Evolutionary conservation across 92 coral and sea anemone genomes (phyloP).

Genomic region (Parazoanthus darwini): DNA sequence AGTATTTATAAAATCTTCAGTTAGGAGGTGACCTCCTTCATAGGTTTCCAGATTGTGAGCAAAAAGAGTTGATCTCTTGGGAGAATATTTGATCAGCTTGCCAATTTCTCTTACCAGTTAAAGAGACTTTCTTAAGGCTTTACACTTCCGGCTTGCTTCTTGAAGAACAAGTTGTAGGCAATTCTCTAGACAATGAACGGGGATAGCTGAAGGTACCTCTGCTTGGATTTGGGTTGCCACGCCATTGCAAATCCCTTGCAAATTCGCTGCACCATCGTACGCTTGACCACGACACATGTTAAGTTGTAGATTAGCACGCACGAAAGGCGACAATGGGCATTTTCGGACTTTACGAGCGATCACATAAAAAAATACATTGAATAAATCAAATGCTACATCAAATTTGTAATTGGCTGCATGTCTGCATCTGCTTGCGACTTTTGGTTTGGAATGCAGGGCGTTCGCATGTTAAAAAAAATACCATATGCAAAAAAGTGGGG

Average conservation of each 20-base stretch:
- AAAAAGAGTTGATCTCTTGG: slow-evolving; percentile 47
- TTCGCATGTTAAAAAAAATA: no score
- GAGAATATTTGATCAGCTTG: slow-evolving; percentile 40
- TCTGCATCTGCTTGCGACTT: no score
- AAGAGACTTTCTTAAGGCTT: slow-evolving; percentile 48
- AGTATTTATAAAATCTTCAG: no score
- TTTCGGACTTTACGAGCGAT: no score
- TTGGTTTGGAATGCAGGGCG: no score
- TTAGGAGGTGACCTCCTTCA: no score
- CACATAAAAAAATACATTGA: no score
- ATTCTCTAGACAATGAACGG: slow-evolving; percentile 47
- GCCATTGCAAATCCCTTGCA: slow-evolving; percentile 56
- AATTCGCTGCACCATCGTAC: slow-evolving; percentile 50
- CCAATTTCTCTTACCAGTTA: slow-evolving; percentile 45
- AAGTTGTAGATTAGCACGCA: slow-evolving; percentile 37
- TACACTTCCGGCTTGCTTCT: slow-evolving; percentile 35
- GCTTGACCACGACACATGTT: slow-evolving; percentile 45
- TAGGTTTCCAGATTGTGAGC: slow-evolving; percentile 20
- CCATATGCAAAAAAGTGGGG: no score
- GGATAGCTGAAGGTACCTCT: slow-evolving; percentile 54
- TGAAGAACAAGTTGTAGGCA: slow-evolving; percentile 48
- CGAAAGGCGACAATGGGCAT: no score
- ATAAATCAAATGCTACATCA: no score
- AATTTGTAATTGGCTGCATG: no score
- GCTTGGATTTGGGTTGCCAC: slow-evolving; percentile 54